Percentiles rank a stretch among this genome's conserved stretches.
phyloP scores from a whole-genome alignment of 2,113 vertebrate genomes.

The Gallinago undulata region DNA sequence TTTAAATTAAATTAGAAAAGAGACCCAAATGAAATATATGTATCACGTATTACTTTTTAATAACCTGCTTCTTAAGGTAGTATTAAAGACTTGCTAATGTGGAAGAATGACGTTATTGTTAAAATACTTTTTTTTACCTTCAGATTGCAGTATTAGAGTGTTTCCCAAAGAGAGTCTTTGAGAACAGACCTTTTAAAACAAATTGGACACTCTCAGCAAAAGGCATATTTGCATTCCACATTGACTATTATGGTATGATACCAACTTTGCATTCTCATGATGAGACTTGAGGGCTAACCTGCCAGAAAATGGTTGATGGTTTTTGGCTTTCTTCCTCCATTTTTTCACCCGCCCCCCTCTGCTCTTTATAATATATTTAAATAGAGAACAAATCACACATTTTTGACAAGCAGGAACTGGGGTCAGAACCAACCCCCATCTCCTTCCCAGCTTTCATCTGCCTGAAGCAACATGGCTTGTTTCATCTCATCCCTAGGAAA shows the following conservation, averaged over 20 bases:
- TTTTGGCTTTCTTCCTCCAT: slow-evolving; percentile 52
- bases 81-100: not conserved
- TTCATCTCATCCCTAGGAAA: slow-evolving; percentile 35
- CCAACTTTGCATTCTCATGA: not conserved
- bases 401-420: slow-evolving; percentile 48
- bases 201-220: not conserved
- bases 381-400: slow-evolving; percentile 33
- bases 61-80: not conserved
- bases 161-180: not conserved
- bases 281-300: slow-evolving; percentile 18
- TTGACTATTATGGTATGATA: not conserved
- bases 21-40: not conserved
- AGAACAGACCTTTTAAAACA: not conserved
- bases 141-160: not conserved
- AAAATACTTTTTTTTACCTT: not conserved
- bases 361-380: slow-evolving; percentile 36
- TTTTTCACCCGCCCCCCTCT: slow-evolving; percentile 35
- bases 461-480: slow-evolving; percentile 31
- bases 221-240: slow-evolving; percentile 6
- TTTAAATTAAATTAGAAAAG: not conserved
- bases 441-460: slow-evolving; percentile 42
- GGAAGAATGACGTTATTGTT: not conserved
- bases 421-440: slow-evolving; percentile 40
- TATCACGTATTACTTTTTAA: not conserved
- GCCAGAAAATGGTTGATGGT: slow-evolving; percentile 38